Conservation (phyloP, 2,797 vertebrate species). For the Protosalanx chinensis region DNA sequence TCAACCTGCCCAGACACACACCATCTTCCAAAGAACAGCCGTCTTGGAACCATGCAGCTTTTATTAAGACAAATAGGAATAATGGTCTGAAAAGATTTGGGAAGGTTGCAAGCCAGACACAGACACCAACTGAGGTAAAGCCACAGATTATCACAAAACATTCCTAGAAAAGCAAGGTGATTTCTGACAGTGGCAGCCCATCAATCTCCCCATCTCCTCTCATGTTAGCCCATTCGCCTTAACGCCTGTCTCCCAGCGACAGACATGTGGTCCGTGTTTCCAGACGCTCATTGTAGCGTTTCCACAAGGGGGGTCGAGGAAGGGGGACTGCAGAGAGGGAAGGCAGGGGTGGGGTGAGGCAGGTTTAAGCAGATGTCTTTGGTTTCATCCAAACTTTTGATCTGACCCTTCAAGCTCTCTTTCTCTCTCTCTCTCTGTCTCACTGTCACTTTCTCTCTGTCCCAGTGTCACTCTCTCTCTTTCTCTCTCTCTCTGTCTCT, state of each 20-base stretch:
- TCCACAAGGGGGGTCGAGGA: neutral
- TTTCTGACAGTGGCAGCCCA: neutral
- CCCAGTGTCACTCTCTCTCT: no score
- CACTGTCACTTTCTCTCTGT: no score
- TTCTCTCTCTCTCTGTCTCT: no score
- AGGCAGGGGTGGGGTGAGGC: neutral
- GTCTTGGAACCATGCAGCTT: no score
- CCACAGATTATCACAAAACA: no score
- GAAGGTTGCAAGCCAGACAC: no score
- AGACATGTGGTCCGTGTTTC: conserved; percentile 35
- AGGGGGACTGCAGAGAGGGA: neutral
- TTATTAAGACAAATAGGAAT: no score
- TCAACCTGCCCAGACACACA: no score
- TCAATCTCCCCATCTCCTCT: conserved; percentile 4
- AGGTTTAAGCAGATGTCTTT: conserved; percentile 39
- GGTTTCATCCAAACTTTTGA: conserved; percentile 23
- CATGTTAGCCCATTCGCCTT: neutral
- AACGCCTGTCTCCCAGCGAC: conserved; percentile 4
- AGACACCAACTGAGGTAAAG: no score
- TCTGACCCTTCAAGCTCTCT: conserved; percentile 36
- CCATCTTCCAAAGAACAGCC: no score
- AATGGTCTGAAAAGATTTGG: no score
- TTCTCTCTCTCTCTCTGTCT: conserved; percentile 25
- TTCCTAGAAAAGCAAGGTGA: neutral
- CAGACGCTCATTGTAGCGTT: conserved; percentile 22